Evolutionary conservation across 2,797 vertebrate genomes (phyloP).

Genomic region (Syndactyla subalaris): DNA sequence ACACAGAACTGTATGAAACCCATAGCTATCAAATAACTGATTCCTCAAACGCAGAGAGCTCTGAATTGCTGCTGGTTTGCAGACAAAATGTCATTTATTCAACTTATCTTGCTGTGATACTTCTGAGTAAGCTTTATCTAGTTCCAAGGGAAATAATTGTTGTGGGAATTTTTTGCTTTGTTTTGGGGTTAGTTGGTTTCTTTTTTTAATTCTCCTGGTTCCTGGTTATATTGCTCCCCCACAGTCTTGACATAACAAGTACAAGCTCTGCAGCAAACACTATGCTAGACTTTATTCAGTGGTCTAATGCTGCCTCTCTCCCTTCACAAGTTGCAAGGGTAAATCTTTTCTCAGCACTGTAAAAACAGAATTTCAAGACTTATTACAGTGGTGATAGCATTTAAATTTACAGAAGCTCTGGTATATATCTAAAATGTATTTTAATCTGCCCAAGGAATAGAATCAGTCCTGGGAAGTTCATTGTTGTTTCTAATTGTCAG

Average conservation of each 20-base stretch:
- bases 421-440: slow-evolving; percentile 52
- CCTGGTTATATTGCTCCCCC: background rate
- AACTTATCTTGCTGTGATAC: background rate
- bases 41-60: background rate
- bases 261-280: slow-evolving; percentile 19
- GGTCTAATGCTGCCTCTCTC: slow-evolving; percentile 2
- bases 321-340: background rate
- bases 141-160: background rate
- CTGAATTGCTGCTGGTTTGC: background rate
- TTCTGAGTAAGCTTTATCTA: background rate
- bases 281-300: background rate
- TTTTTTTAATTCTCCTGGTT: background rate
- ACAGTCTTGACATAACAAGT: background rate
- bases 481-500: slow-evolving; percentile 78
- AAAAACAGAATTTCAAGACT: slow-evolving; percentile 33
- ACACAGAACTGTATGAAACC: background rate
- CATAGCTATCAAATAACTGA: background rate
- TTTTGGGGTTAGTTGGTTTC: background rate
- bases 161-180: background rate
- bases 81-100: background rate
- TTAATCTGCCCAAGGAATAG: slow-evolving; percentile 57
- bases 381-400: background rate
- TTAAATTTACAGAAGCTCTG: slow-evolving; percentile 36
- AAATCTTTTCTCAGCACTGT: background rate
- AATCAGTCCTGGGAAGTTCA: slow-evolving; percentile 55